phyloP scores from a whole-genome alignment of 2,113 vertebrate species.

The Actenoides lindsayi region DNA sequence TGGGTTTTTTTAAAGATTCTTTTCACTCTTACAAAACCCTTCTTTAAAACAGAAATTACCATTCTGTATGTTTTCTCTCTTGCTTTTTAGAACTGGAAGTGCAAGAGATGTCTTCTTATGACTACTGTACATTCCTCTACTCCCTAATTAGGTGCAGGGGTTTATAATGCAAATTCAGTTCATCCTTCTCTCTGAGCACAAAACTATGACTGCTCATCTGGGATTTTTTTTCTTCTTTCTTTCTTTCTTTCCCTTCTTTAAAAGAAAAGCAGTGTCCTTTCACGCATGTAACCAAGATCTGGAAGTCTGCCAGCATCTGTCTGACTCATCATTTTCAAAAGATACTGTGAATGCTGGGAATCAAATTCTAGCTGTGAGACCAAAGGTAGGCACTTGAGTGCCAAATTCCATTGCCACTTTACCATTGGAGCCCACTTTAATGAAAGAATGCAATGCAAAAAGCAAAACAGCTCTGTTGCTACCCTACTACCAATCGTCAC shows the following conservation, averaged over 20 bases:
- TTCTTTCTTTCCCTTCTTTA: background rate
- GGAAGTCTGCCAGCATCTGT: conserved; percentile 25
- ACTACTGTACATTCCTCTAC: background rate
- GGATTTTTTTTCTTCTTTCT: background rate
- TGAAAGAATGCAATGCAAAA: conserved; percentile 43
- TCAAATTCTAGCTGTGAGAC: conserved; percentile 40
- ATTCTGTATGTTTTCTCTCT: background rate
- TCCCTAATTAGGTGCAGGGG: background rate
- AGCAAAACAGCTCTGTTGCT: conserved; percentile 40
- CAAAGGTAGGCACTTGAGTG: conserved; percentile 30
- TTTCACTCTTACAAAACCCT: background rate
- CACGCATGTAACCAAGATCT: conserved; percentile 1
- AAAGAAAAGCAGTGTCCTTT: background rate
- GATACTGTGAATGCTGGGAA: conserved; percentile 43
- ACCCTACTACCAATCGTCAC: conserved; percentile 28
- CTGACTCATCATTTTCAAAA: conserved; percentile 62
- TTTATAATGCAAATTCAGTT: conserved; percentile 41
- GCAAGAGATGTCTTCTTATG: background rate
- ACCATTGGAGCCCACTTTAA: background rate
- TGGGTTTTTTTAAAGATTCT: accelerated
- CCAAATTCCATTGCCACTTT: conserved; percentile 44
- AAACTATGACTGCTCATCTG: conserved; percentile 7
- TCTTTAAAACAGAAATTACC: background rate
- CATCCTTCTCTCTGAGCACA: background rate
- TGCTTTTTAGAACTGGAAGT: background rate